A percentile compares a stretch with the other conserved stretches of the same genome.
These are phyloP conservation scores for Caenorhabditis sp. DNA, from an alignment of 2,888 invertebrate genomes.

Conservation along the genomic window DNA sequence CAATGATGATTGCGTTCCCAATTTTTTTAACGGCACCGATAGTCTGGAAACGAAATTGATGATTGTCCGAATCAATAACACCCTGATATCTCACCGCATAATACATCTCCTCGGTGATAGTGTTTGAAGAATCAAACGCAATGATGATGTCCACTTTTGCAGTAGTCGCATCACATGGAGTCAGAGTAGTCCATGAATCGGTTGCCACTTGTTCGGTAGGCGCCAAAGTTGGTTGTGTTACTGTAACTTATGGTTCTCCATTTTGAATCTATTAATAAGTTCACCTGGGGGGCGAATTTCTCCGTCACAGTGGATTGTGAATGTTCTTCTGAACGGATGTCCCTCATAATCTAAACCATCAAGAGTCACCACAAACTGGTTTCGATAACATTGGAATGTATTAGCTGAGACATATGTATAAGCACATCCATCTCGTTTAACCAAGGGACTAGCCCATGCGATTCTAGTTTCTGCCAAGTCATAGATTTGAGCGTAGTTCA, in stretches of 20 bases:
- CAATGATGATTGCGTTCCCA: constrained; percentile 42
- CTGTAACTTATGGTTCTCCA: constrained; percentile 30
- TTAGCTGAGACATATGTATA: constrained; percentile 68
- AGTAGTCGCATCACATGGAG: constrained; percentile 50
- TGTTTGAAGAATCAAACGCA: constrained; percentile 65
- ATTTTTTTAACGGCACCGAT: constrained; percentile 45
- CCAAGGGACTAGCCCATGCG: constrained; percentile 73
- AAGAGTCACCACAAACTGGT: constrained; percentile 68
- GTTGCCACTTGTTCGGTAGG: constrained; percentile 19
- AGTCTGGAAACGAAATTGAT: no score
- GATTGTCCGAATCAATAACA: no score
- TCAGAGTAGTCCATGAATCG: constrained; percentile 27
- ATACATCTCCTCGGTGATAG: constrained; percentile 54
- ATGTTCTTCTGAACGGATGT: constrained; percentile 74
- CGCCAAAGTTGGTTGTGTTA: constrained; percentile 27
- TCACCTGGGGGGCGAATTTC: constrained; percentile 56
- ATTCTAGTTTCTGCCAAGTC: constrained; percentile 70
- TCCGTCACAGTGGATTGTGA: constrained; percentile 74
- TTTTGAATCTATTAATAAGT: not conserved
- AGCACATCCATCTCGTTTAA: constrained; percentile 66
- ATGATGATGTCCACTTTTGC: constrained; percentile 66
- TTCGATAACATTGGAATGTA: constrained; percentile 68
- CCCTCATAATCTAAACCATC: constrained; percentile 74
- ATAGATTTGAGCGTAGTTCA: constrained; percentile 70
- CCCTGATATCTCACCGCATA: constrained; percentile 34